A percentile compares a stretch with the other conserved stretches of the same genome.
Conservation (phyloP, 2,888 invertebrate species). For the Mantis religiosa region DNA sequence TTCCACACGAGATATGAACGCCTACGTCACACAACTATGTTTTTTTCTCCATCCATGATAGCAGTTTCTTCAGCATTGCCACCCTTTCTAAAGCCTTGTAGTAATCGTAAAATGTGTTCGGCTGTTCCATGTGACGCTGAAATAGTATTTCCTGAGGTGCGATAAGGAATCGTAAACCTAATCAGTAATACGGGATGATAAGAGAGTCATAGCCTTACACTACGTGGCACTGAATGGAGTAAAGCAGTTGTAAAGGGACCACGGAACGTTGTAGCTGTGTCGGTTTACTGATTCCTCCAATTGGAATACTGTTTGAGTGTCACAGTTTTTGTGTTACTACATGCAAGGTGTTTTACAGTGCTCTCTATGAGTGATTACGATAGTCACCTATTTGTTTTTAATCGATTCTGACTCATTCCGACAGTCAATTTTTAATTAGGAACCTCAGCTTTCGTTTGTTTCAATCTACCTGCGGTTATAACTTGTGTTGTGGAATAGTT, state of each 20-base stretch:
- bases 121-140: not conserved
- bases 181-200: not conserved
- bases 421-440: too few relatives aligned
- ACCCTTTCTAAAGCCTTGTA: not conserved
- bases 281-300: not conserved
- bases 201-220: not conserved
- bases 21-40: not conserved
- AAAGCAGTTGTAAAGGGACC: not conserved
- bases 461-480: too few relatives aligned
- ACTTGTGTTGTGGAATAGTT: too few relatives aligned
- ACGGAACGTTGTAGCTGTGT: not conserved
- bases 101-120: not conserved
- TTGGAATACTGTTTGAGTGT: not conserved
- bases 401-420: too few relatives aligned
- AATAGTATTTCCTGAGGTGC: not conserved
- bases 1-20: not conserved
- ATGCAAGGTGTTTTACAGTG: not conserved
- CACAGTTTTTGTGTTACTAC: not conserved
- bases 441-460: too few relatives aligned
- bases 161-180: not conserved
- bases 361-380: too few relatives aligned
- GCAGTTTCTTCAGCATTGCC: not conserved
- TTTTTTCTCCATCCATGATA: not conserved
- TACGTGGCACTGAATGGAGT: not conserved
- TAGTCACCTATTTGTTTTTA: too few relatives aligned